Conservation (phyloP, 1,140 invertebrate species). For the Drosophila serrata region DNA sequence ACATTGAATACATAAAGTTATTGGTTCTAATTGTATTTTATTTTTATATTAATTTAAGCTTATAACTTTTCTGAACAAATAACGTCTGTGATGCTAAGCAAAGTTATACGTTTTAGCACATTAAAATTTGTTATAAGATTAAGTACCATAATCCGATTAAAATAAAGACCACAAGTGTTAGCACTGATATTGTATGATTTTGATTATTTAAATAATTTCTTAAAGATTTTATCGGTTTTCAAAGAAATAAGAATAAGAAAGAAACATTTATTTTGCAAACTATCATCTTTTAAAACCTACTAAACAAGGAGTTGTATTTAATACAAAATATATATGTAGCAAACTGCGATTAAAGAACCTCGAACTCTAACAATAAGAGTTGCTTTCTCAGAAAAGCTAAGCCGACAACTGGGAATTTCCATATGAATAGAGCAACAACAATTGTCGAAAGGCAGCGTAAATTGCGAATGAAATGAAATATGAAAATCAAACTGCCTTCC, state of each 20-base stretch:
- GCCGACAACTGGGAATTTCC: constrained; percentile 51
- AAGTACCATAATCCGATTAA: background rate
- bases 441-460: constrained; percentile 58
- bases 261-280: no score
- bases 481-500: constrained; percentile 77
- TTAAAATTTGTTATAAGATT: background rate
- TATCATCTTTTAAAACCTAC: no score
- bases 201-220: no score
- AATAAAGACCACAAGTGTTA: background rate
- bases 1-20: no score
- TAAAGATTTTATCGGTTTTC: no score
- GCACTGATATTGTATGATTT: background rate
- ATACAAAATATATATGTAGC: background rate
- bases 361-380: constrained; percentile 14
- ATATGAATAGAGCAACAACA: constrained; percentile 74
- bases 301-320: background rate
- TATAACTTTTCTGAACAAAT: background rate
- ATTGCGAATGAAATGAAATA: constrained; percentile 69
- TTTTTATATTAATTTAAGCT: no score
- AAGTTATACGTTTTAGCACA: background rate
- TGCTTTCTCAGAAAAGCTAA: constrained; percentile 5
- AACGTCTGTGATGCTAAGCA: background rate
- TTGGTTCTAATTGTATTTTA: no score
- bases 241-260: no score
- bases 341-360: background rate